Evolutionary conservation across 2,797 vertebrate genomes (phyloP).

Genomic region (Tiaroga cobitis): DNA sequence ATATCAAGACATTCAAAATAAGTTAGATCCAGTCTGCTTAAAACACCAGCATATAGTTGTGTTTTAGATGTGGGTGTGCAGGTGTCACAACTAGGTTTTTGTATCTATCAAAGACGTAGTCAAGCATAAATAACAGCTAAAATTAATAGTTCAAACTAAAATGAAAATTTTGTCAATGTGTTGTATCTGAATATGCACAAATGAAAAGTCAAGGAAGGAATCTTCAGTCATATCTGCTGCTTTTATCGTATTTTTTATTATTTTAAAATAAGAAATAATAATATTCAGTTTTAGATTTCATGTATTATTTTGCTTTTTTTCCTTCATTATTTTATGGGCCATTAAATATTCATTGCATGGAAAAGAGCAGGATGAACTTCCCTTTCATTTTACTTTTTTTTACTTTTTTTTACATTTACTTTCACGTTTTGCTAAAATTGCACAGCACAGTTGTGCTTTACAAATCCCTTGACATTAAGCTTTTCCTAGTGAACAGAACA

Average conservation of each 20-base stretch:
- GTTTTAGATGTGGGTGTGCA: neutral
- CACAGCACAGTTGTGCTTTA: neutral
- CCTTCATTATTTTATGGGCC: neutral
- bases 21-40: neutral
- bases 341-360: neutral
- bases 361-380: neutral
- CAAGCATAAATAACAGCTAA: neutral
- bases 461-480: neutral
- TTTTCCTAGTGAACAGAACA: neutral
- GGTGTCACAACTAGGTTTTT: neutral
- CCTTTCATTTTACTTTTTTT: too few relatives aligned
- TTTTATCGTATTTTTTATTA: too few relatives aligned
- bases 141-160: neutral
- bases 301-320: neutral
- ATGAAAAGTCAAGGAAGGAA: neutral
- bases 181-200: neutral
- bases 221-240: neutral
- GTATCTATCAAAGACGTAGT: neutral
- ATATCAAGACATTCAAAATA: neutral
- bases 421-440: neutral
- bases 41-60: neutral
- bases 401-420: neutral
- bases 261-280: neutral
- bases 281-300: neutral
- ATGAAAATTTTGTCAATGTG: neutral